Evolutionary conservation across 1,140 invertebrate genomes (phyloP), one percentile per base, ranked within the genome.

Genomic region (Eupristina koningsbergeri): DNA sequence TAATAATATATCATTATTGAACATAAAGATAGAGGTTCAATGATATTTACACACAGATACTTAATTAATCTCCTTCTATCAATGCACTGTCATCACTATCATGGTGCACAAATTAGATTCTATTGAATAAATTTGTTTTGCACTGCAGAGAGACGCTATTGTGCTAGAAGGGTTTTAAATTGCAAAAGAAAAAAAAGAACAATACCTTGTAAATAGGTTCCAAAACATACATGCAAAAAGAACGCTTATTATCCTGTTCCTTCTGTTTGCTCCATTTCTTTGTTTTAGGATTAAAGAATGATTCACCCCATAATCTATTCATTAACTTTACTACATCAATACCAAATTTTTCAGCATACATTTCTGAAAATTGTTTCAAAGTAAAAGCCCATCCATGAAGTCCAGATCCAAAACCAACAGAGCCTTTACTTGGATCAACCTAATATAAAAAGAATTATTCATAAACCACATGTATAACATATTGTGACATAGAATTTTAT

Each of bases 331-430:
- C 96, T 84, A 97, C 95, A 91, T 99, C 97, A 89, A 99, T 98
- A 93, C 98, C 98, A 94, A 99, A 99, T 93, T 99, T 99, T 88
- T 97, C 97, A 50, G 98, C 96, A 92, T 99, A 99, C 96, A 99
- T 99, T 93, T 99, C 98, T 81, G 99, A 95, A 94, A 99, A 99
- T 93, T 99, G 98, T 93, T 99, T 99, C 63, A 99, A 94, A 77
- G 99, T 99, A 92, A 99, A 99, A 79, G 99, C 99, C 99, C 99
- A 99, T 80, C 99, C 98, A 92, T 99, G 99, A 77, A 99, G 96
- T 90, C 97, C 99, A 58, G 99, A 99, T 85, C 99, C 99, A 93
- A 99, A 99, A 91, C 99, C 99, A 86, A 99, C 99, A 85, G 98
- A 99, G 90, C 99, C 99, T 93, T 98, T 98, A 93, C 97, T 97